Evolutionary conservation across 2,797 vertebrate genomes (phyloP).

Genomic region (Pterois miles): DNA sequence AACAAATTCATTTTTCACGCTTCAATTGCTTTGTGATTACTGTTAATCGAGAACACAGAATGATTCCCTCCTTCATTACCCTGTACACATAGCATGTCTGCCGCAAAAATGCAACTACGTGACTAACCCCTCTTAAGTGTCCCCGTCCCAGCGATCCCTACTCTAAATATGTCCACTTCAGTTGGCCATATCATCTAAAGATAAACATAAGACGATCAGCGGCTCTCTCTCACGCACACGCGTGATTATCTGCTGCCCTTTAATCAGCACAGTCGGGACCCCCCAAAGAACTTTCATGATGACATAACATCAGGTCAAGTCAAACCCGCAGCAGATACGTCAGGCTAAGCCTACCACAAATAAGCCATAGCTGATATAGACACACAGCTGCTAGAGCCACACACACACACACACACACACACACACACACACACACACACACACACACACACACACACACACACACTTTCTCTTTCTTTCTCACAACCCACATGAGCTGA

Average conservation of each 20-base stretch:
- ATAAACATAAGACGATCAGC: slow-evolving; percentile 57
- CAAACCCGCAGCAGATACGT: slow-evolving; percentile 65
- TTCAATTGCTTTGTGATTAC: slow-evolving; percentile 79
- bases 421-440: background rate
- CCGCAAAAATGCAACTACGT: slow-evolving; percentile 57
- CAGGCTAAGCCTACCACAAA: slow-evolving; percentile 62
- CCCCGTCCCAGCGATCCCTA: slow-evolving; percentile 16
- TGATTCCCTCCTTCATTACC: slow-evolving; percentile 80
- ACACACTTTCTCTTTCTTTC: slow-evolving; percentile 44
- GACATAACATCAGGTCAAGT: slow-evolving; percentile 76
- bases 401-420: background rate
- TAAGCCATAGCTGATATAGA: slow-evolving; percentile 55
- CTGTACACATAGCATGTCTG: slow-evolving; percentile 72
- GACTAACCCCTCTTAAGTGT: slow-evolving; percentile 55
- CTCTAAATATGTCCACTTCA: slow-evolving; percentile 67
- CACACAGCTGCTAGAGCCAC: slow-evolving; percentile 31
- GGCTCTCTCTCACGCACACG: slow-evolving; percentile 12
- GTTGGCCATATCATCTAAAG: slow-evolving; percentile 57
- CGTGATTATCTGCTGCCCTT: slow-evolving; percentile 61
- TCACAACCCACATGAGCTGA: slow-evolving; percentile 56
- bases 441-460: background rate
- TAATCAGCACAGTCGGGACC: slow-evolving; percentile 69
- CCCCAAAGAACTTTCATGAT: slow-evolving; percentile 67
- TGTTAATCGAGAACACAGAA: slow-evolving; percentile 81
- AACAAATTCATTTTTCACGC: slow-evolving; percentile 82